Percentiles rank a stretch among this genome's conserved stretches.
Conservation (phyloP, 2,113 vertebrate genomes). For the Hippocampus barbouri region DNA sequence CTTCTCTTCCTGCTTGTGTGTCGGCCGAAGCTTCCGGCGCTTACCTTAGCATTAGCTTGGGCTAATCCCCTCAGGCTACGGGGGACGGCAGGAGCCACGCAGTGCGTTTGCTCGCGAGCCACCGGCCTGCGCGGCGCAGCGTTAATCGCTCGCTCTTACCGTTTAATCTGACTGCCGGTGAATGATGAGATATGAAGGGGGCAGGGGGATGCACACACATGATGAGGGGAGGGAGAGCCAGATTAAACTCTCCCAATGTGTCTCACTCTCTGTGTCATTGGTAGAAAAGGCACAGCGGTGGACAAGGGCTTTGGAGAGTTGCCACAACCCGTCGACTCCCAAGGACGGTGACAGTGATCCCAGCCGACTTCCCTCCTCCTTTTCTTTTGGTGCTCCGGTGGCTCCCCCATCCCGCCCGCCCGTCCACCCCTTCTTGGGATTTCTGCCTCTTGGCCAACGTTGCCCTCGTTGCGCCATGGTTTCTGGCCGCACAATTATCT, state of each 20-base stretch:
- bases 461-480: constrained; percentile 32
- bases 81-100: constrained; percentile 51
- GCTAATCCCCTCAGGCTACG: constrained; percentile 78
- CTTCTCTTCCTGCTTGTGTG: constrained; percentile 25
- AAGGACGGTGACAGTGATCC: constrained; percentile 20
- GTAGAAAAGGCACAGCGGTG: constrained; percentile 22
- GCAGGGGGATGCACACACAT: constrained; percentile 26
- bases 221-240: constrained; percentile 35
- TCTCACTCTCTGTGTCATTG: constrained; percentile 45
- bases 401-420: not conserved
- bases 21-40: constrained; percentile 46
- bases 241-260: constrained; percentile 60
- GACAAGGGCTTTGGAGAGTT: constrained; percentile 41
- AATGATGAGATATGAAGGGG: constrained; percentile 56
- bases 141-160: constrained; percentile 66
- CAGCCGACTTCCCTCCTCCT: constrained; percentile 31
- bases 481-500: constrained; percentile 34
- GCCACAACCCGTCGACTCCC: constrained; percentile 33
- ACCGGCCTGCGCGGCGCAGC: constrained; percentile 56
- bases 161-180: constrained; percentile 67
- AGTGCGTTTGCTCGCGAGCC: constrained; percentile 42
- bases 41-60: constrained; percentile 70
- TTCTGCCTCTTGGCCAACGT: constrained; percentile 1
- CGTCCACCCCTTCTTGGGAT: not conserved
- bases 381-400: not conserved